A percentile compares a stretch with the other conserved stretches of the same genome.
These are phyloP conservation scores for Sceliomorpha sp. DNA, from an alignment of 2,888 invertebrate species.

Conservation along the genomic window DNA sequence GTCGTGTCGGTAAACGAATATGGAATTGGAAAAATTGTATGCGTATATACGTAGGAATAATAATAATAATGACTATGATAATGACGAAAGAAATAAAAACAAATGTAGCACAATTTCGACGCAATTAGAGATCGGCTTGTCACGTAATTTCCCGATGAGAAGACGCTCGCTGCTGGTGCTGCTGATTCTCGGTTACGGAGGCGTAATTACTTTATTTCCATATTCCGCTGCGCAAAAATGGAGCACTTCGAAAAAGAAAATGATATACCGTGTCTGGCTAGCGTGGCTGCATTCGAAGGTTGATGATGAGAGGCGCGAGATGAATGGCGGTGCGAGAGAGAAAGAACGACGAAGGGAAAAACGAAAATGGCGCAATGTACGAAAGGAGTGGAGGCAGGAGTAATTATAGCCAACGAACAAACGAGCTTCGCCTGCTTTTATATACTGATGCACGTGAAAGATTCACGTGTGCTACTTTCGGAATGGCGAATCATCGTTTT, in stretches of 20 bases:
- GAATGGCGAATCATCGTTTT: conserved; percentile 16
- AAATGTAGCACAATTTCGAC: conserved; percentile 46
- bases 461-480: conserved; percentile 14
- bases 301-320: conserved; percentile 22
- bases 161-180: conserved; percentile 20
- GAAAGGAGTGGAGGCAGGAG: conserved; percentile 10
- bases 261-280: conserved; percentile 15
- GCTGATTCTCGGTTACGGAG: conserved; percentile 49
- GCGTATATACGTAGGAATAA: too few species aligned
- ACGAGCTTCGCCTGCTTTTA: conserved; percentile 13
- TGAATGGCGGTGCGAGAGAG: conserved; percentile 14
- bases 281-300: conserved; percentile 27
- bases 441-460: conserved; percentile 19
- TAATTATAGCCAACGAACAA: conserved; percentile 19
- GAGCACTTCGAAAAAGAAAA: conserved; percentile 40
- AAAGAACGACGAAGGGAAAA: conserved; percentile 19
- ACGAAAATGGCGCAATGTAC: conserved; percentile 21
- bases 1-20: conserved; percentile 6
- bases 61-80: too few species aligned
- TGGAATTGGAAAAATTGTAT: conserved; percentile 16
- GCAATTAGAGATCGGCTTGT: conserved; percentile 53
- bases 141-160: conserved; percentile 19
- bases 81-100: conserved; percentile 2
- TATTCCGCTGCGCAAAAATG: conserved; percentile 44
- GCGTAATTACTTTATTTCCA: conserved; percentile 61